Evolutionary conservation across 2,113 vertebrate genomes (phyloP).

Genomic region (Shinisaurus crocodilurus): DNA sequence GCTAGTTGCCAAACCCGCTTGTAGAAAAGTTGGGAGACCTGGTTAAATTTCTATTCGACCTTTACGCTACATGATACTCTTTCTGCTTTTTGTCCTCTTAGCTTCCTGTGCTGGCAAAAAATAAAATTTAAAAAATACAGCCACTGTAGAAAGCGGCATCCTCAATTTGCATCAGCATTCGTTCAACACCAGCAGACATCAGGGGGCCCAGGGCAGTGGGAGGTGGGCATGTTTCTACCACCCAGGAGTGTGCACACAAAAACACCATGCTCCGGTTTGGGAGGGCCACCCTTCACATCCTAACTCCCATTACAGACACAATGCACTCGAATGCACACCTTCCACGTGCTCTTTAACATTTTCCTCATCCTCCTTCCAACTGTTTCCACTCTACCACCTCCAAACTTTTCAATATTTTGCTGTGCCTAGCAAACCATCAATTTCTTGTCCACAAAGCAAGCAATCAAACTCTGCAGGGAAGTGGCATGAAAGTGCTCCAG

Average conservation of each 20-base stretch:
- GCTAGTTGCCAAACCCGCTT: not conserved
- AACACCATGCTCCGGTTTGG: too few relatives aligned
- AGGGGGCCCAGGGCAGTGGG: not conserved
- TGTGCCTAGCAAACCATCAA: constrained; percentile 31
- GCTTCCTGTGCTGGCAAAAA: not conserved
- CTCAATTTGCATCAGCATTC: too few relatives aligned
- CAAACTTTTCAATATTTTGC: constrained; percentile 38
- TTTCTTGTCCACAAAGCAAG: constrained; percentile 19
- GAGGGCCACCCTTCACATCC: not conserved
- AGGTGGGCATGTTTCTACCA: not conserved
- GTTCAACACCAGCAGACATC: not conserved
- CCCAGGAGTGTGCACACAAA: not conserved
- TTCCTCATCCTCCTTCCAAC: not conserved
- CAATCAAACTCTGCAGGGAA: constrained; percentile 24
- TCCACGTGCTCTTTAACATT: not conserved
- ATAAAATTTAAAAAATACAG: not conserved
- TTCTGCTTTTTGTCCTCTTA: not conserved
- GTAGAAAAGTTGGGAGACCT: not conserved
- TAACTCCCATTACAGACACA: not conserved
- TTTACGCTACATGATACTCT: not conserved
- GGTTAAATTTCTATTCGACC: not conserved
- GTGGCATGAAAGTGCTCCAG: constrained; percentile 14
- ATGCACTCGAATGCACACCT: not conserved
- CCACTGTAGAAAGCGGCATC: not conserved
- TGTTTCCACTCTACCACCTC: constrained; percentile 1